Evolutionary conservation across 2,797 vertebrate genomes (phyloP), one percentile per base, ranked within the genome.

Genomic region (Synaphobranchus kaupii): DNA sequence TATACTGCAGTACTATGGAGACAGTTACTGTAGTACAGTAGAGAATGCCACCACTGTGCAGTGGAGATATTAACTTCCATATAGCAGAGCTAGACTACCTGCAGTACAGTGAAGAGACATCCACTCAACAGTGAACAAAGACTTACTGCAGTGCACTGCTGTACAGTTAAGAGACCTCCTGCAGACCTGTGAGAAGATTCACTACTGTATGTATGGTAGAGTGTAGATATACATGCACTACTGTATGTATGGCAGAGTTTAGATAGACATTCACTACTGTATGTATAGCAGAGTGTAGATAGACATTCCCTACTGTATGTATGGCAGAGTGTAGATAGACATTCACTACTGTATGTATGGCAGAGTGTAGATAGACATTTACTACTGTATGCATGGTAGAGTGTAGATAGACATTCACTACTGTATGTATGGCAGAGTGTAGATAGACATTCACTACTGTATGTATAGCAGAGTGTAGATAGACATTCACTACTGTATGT

Each of bases 101-200:
- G 47, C 78, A 22, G 44, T 81, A 81, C 73, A 76, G 73, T 76
- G 73, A 44, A 76, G 78, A 81, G 39, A 80, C 17, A 78, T 2
- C 22, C n/a, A 50, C 20, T 1, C 6, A 48, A 25, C 78, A 9
- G 47, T 25, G 22, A 39, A 80, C 15, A 76, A n/a, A 39, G 17
- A 44, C 12, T 44, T 76, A 73, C 9, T 31, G 68, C 7, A 25
- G 5, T 80, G 9, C 78, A 76, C 73, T 71, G 28, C n/a, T 31
- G 68, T 71, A 10, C 66, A 71, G 66, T 22, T 10, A n/a, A 71
- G 22, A 71, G 66, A 20, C 20, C 56, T 22, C 22, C 63, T 28
- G 25, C 6, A 66, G 63, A 71, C 25, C 28, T 8, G 28, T 12
- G 28, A 28, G 66, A 31, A 10, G 66, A 71, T 31, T 39, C 39